phyloP scores from a whole-genome alignment of 2,113 vertebrate genomes.

The Micronycteris hirsuta region DNA sequence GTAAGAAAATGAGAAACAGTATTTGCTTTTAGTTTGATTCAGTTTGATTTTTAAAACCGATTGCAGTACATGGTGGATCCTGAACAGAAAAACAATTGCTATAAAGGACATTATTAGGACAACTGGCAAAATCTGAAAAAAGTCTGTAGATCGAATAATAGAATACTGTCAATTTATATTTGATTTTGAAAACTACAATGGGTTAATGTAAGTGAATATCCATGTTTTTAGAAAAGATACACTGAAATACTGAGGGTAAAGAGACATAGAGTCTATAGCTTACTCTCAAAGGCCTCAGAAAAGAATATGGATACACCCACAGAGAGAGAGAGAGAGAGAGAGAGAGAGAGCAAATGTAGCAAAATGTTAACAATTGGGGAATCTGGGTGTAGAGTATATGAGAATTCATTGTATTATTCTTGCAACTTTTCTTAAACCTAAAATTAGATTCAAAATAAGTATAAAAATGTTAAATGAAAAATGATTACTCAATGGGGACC shows the following conservation, averaged over 20 bases:
- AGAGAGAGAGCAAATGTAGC: not conserved
- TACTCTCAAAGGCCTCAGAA: not conserved
- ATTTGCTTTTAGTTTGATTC: not conserved
- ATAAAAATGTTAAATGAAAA: not conserved
- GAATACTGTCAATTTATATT: not conserved
- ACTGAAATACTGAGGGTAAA: not conserved
- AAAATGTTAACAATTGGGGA: not conserved
- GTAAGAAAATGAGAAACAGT: not conserved
- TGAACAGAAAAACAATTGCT: not conserved
- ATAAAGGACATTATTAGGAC: not conserved
- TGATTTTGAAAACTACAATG: not conserved
- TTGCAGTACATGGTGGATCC: not conserved
- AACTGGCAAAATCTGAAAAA: not conserved
- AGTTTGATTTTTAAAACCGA: not conserved
- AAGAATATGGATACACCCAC: not conserved
- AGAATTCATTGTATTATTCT: not conserved
- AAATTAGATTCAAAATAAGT: slow-evolving; percentile 8
- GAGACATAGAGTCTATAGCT: not conserved
- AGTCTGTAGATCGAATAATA: not conserved
- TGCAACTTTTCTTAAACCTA: not conserved
- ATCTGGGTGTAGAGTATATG: not conserved
- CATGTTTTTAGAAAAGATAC: not conserved
- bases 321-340: not conserved
- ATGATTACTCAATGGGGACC: not conserved
- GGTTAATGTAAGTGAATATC: not conserved